Evolutionary conservation across 1,140 invertebrate species (phyloP), one percentile per base, ranked within the genome.

Genomic region (Danaus plexippus): DNA sequence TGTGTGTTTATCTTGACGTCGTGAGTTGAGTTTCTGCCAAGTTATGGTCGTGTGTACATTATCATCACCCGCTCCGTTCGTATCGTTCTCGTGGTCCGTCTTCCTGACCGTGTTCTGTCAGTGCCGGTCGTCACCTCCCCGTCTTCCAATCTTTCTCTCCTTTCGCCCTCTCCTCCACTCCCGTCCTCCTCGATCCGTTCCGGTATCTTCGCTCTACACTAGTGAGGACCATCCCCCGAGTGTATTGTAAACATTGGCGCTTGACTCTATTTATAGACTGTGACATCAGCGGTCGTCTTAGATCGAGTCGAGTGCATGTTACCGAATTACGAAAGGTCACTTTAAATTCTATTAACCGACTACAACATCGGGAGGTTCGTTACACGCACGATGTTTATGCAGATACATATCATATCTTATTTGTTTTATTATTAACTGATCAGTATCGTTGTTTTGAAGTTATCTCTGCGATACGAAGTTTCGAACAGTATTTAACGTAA

Each of bases 101-200:
- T 32, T 32, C 22, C 22, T 32, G 22, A 6, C 22, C 22, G 22
- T 32, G 22, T 32, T 32, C 22, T 8, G 5, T 77, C 72, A 67
- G 64, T 75, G 77, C 75, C 66, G 71, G 67, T 68, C 69, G 67
- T 82, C 80, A 80, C 67, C 64, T 45, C 69, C 72, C 77, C 73
- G 79, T 77, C 77, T 78, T 75, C 73, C 73, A n/a, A n/a, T 74
- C 74, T 76, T 65, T 78, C 75, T 77, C 72, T 73, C 52, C 59
- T 61, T 58, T 44, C 52, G 54, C 54, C n/a, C 52, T 18, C 22
- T 18, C 54, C 49, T 54, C 59, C 49, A 47, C 43, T 53, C 12
- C 15, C 15, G 15, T 15, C 15, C 15, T 15, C 15, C 15, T 15
- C 15, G 15, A 15, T 32, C 5, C 22, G 22, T 32, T 5, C 22